Conservation (phyloP, 2,888 invertebrate species). For the Eupelmus urozonus region DNA sequence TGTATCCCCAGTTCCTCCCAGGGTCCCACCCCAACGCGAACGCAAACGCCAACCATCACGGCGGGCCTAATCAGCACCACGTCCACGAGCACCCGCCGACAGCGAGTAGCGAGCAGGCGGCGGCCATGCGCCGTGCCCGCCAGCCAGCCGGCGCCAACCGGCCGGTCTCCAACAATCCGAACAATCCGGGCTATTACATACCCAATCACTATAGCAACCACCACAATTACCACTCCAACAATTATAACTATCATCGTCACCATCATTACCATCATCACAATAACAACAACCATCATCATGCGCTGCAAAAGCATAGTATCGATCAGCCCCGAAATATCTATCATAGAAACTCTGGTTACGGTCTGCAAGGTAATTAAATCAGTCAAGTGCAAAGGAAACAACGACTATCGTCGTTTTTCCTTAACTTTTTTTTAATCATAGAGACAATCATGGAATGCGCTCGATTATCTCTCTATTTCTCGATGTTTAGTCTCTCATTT, state of each 20-base stretch:
- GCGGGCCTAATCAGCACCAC: conserved; percentile 78
- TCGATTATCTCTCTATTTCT: conserved; percentile 52
- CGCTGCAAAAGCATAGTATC: conserved; percentile 80
- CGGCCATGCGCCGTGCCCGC: not conserved
- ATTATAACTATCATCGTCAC: conserved; percentile 82
- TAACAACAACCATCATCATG: conserved; percentile 78
- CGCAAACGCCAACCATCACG: conserved; percentile 79
- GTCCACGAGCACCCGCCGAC: conserved; percentile 24
- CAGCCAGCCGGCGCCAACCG: conserved; percentile 30
- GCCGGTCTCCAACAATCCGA: conserved; percentile 41
- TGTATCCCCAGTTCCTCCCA: conserved; percentile 95
- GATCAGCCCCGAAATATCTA: conserved; percentile 79
- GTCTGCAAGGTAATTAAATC: conserved; percentile 80
- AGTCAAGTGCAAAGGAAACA: too few species aligned
- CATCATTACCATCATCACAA: conserved; percentile 80
- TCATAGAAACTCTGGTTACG: conserved; percentile 81
- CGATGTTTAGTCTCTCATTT: conserved; percentile 25
- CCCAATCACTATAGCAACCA: conserved; percentile 79
- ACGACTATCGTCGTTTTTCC: not conserved
- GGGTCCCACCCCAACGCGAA: conserved; percentile 89
- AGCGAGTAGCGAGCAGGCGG: not conserved
- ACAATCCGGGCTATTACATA: conserved; percentile 75
- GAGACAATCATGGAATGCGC: conserved; percentile 65
- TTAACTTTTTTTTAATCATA: not conserved
- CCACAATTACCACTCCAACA: conserved; percentile 79